These are phyloP conservation scores for Geotrupes spiniger DNA, from an alignment of 2,888 invertebrate species.

Conservation along the genomic window DNA sequence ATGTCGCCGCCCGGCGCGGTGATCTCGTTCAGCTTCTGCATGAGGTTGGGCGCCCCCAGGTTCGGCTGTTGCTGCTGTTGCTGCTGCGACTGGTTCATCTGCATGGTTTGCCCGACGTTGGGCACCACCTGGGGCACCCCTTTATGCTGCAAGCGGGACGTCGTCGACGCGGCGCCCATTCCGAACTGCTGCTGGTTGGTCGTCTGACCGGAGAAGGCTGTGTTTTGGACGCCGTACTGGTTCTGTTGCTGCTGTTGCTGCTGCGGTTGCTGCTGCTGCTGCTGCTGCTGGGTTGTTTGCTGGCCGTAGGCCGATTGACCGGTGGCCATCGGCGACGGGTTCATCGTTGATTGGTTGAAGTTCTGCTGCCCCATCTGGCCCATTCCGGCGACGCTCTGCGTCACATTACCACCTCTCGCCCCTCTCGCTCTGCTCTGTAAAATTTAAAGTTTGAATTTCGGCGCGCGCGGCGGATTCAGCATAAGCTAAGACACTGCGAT, in stretches of 20 bases:
- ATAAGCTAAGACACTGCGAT: no score
- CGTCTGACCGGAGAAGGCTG: constrained; percentile 28
- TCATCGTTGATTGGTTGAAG: constrained; percentile 33
- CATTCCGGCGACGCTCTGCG: constrained; percentile 19
- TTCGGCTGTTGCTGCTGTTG: constrained; percentile 49
- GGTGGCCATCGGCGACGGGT: constrained; percentile 31
- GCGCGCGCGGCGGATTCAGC: no score
- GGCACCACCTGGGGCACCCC: constrained; percentile 56
- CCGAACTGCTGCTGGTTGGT: constrained; percentile 46
- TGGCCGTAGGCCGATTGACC: constrained; percentile 17
- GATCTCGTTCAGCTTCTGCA: constrained; percentile 88
- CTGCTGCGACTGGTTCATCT: constrained; percentile 47
- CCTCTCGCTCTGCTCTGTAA: constrained; percentile 62
- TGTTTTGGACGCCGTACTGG: constrained; percentile 30
- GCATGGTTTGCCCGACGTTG: constrained; percentile 47
- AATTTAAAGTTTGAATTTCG: constrained; percentile 1
- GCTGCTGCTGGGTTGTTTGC: constrained; percentile 16
- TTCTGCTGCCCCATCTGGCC: constrained; percentile 36
- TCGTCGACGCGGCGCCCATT: constrained; percentile 26
- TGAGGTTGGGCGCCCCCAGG: constrained; percentile 68
- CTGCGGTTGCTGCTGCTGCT: constrained; percentile 14
- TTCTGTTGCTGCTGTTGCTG: constrained; percentile 28
- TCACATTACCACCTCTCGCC: constrained; percentile 53
- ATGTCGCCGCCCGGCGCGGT: constrained; percentile 87
- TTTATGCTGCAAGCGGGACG: constrained; percentile 44